Evolutionary conservation across 2,113 vertebrate species (phyloP).

Genomic region (Podocnemis expansa): DNA sequence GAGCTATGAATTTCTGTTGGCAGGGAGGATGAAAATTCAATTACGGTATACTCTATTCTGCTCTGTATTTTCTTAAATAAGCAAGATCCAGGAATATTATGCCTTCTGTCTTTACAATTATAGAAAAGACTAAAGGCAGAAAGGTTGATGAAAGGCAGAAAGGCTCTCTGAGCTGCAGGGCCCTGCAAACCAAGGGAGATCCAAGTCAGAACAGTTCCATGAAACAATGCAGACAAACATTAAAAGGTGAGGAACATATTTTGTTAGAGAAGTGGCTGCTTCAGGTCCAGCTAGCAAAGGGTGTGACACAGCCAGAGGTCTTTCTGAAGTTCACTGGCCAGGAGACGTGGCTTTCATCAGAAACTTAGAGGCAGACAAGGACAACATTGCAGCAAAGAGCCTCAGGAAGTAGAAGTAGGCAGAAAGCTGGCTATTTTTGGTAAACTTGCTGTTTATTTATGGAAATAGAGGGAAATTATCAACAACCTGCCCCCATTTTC

Average conservation of each 20-base stretch:
- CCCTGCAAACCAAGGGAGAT: neutral
- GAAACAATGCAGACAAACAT: neutral
- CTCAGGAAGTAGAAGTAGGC: neutral
- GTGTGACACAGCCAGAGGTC: neutral
- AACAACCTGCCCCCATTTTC: neutral
- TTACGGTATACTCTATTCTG: neutral
- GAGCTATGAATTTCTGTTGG: neutral
- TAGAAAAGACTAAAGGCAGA: neutral
- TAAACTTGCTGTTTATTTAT: neutral
- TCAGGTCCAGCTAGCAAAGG: neutral
- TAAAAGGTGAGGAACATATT: neutral
- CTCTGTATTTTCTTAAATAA: neutral
- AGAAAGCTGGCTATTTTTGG: neutral
- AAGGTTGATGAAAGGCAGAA: no score
- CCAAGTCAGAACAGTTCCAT: neutral
- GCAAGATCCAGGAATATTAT: neutral
- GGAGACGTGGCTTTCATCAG: neutral
- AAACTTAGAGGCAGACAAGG: neutral
- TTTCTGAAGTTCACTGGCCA: neutral
- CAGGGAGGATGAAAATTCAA: neutral
- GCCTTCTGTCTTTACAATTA: fast-evolving
- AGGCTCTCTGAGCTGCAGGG: neutral
- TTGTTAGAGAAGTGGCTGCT: neutral
- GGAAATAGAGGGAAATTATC: fast-evolving
- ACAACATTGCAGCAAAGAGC: neutral